A percentile compares a stretch with the other conserved stretches of the same genome.
Conservation (phyloP, 2,113 vertebrate genomes). For the Rhizomys pruinosus region DNA sequence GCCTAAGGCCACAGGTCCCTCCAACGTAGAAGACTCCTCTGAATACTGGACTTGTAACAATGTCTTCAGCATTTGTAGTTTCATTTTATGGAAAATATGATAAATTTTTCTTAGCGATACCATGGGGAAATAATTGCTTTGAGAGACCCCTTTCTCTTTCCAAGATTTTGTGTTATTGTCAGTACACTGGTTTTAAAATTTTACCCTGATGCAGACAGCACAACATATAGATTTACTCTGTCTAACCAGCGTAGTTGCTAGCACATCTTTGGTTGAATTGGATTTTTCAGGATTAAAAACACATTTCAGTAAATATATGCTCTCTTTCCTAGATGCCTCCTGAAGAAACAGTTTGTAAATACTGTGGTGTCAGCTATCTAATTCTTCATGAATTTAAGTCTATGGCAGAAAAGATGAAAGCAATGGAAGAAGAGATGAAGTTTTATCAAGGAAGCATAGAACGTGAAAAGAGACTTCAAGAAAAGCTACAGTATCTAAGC, state of each 20-base stretch:
- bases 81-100: conserved; percentile 51
- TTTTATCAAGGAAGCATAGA: conserved; percentile 86
- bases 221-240: background rate
- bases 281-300: conserved; percentile 22
- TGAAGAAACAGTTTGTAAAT: conserved; percentile 91
- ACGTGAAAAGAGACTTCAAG: conserved; percentile 86
- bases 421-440: conserved; percentile 89
- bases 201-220: conserved; percentile 29
- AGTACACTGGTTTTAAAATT: background rate
- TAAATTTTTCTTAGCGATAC: conserved; percentile 58
- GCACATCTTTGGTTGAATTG: conserved; percentile 3
- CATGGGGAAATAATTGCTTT: conserved; percentile 36
- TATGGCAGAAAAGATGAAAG: conserved; percentile 89
- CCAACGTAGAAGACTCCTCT: conserved; percentile 22
- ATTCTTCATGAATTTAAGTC: conserved; percentile 93
- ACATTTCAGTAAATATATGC: background rate
- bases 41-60: conserved; percentile 40
- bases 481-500: conserved; percentile 84
- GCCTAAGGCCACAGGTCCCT: conserved; percentile 16
- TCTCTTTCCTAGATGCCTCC: conserved; percentile 85
- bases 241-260: background rate
- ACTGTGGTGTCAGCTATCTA: conserved; percentile 95
- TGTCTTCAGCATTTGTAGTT: conserved; percentile 62
- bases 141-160: conserved; percentile 42
- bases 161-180: conserved; percentile 46